Conservation (phyloP, 2,797 vertebrate genomes). For the Notamacropus eugenii region DNA sequence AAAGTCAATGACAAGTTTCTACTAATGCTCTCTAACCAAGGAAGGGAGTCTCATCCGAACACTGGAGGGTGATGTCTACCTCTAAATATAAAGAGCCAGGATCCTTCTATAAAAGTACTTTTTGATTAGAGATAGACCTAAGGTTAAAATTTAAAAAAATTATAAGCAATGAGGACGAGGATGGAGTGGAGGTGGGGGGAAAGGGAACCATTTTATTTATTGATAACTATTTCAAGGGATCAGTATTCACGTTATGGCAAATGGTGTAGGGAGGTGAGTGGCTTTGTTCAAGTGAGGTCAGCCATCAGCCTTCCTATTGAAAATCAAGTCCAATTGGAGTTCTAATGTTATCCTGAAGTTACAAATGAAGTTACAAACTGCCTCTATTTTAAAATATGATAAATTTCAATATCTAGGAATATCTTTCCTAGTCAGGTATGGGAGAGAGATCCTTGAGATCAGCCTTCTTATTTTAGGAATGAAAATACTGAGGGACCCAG, state of each 20-base stretch:
- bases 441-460: constrained; percentile 7
- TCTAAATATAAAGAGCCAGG: neutral
- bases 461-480: neutral
- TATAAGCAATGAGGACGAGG: neutral
- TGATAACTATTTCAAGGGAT: neutral
- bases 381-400: constrained; percentile 10
- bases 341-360: neutral
- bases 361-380: constrained; percentile 10
- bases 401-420: neutral
- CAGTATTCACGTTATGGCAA: neutral
- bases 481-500: neutral
- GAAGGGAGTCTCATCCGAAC: neutral
- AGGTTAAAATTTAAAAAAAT: neutral
- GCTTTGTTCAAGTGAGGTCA: constrained; percentile 37
- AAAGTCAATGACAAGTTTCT: constrained; percentile 52
- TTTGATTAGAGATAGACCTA: neutral
- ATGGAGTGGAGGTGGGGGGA: neutral
- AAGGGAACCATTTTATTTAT: neutral
- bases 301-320: constrained; percentile 11
- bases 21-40: neutral
- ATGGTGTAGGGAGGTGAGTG: neutral
- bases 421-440: neutral
- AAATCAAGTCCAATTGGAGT: constrained; percentile 3
- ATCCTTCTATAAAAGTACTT: constrained; percentile 1
- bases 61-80: neutral